phyloP scores from a whole-genome alignment of 2,888 invertebrate genomes.

The Tinea pellionella region DNA sequence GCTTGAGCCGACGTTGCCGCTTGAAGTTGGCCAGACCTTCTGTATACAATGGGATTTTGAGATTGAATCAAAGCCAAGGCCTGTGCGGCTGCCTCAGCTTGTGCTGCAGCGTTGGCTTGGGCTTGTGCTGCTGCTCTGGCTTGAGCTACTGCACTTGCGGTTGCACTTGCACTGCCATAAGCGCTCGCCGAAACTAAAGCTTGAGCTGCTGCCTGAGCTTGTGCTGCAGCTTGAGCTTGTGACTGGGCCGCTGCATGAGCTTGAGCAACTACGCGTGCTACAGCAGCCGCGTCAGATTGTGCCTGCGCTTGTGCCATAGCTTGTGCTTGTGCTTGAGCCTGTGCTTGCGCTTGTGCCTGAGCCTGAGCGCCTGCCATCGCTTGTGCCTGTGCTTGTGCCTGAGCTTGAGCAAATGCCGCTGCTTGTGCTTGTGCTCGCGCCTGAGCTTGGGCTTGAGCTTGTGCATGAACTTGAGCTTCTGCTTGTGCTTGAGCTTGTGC shows the following conservation, averaged over 20 bases:
- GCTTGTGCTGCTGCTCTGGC: neutral
- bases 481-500: neutral
- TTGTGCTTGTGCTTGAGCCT: neutral
- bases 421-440: slow-evolving; percentile 8
- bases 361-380: neutral
- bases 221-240: neutral
- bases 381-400: slow-evolving; percentile 6
- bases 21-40: neutral
- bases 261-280: neutral
- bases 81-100: slow-evolving; percentile 1
- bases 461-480: neutral
- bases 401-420: neutral
- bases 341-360: neutral
- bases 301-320: neutral
- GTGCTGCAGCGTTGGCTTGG: neutral
- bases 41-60: neutral
- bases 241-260: neutral
- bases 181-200: neutral
- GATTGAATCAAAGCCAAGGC: neutral
- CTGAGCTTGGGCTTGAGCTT: neutral
- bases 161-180: neutral
- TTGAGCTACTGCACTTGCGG: neutral
- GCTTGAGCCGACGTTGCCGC: neutral
- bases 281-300: neutral
- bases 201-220: neutral